Conservation (phyloP, 2,888 invertebrate species). For the Xylocampa areola region DNA sequence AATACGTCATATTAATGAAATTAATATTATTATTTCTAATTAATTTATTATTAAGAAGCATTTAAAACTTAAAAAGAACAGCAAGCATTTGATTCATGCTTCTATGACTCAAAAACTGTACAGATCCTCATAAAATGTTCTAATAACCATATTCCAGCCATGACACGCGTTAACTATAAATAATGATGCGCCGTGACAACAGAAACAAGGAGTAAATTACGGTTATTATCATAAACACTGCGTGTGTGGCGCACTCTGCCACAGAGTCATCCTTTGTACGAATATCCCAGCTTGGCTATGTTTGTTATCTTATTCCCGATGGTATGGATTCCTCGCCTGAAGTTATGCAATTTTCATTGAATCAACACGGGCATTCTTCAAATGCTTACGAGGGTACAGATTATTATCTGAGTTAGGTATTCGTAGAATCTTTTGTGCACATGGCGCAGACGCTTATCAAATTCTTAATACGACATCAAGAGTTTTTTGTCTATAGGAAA, state of each 20-base stretch:
- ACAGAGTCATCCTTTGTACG: constrained; percentile 36
- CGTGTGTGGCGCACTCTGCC: constrained; percentile 30
- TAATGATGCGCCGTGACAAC: constrained; percentile 57
- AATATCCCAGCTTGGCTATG: constrained; percentile 14
- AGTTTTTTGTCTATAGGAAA: no score
- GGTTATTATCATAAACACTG: constrained; percentile 65
- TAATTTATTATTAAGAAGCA: no score
- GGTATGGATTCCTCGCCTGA: constrained; percentile 16
- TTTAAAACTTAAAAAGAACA: no score
- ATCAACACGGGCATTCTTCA: constrained; percentile 44
- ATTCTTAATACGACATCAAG: constrained; percentile 1
- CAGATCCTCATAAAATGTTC: constrained; percentile 6
- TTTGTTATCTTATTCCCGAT: constrained; percentile 24
- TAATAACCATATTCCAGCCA: constrained; percentile 30
- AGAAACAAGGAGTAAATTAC: constrained; percentile 68
- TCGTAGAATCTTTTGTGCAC: constrained; percentile 18
- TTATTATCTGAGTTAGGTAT: constrained; percentile 19
- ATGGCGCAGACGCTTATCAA: constrained; percentile 10
- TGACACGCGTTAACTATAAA: constrained; percentile 44
- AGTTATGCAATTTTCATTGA: constrained; percentile 36
- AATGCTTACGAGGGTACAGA: constrained; percentile 28
- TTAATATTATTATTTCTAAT: no score
- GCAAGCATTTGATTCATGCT: no score
- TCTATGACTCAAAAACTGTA: not conserved
- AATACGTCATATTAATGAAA: no score